Percentiles rank a stretch among this genome's conserved stretches.
These are phyloP conservation scores for Drosophila pachea DNA, from an alignment of 1,140 invertebrate species.

Conservation along the genomic window DNA sequence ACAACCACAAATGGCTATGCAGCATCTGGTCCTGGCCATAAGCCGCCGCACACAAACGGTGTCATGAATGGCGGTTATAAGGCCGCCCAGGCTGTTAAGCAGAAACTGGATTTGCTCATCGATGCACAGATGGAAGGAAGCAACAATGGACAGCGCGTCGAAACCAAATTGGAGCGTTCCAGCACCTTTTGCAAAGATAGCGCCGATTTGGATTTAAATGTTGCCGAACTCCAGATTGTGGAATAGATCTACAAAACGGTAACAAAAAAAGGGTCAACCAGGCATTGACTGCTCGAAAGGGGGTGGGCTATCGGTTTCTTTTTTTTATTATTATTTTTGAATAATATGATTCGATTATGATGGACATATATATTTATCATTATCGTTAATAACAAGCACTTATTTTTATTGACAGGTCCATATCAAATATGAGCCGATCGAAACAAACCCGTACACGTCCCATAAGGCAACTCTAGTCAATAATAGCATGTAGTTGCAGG, in stretches of 20 bases:
- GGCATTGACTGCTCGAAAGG: too few species aligned
- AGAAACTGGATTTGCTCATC: slow-evolving; percentile 74
- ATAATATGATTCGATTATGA: not conserved
- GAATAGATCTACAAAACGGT: slow-evolving; percentile 54
- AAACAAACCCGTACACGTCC: slow-evolving; percentile 56
- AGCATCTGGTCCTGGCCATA: slow-evolving; percentile 5
- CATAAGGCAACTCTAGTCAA: slow-evolving; percentile 77
- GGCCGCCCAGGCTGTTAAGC: slow-evolving; percentile 64
- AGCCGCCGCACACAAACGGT: slow-evolving; percentile 37
- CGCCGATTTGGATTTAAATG: slow-evolving; percentile 67
- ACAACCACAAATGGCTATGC: slow-evolving; percentile 33
- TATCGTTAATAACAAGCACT: not conserved
- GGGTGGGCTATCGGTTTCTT: too few species aligned
- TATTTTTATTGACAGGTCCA: slow-evolving; percentile 30
- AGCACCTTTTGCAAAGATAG: slow-evolving; percentile 78
- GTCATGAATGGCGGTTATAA: slow-evolving; percentile 50
- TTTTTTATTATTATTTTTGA: too few species aligned
- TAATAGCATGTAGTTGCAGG: slow-evolving; percentile 71
- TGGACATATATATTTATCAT: not conserved
- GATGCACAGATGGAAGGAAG: slow-evolving; percentile 42
- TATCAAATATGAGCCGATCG: slow-evolving; percentile 56
- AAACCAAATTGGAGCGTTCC: slow-evolving; percentile 76
- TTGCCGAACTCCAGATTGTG: slow-evolving; percentile 74
- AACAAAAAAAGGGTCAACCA: too few species aligned
- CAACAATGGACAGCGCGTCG: slow-evolving; percentile 50